Evolutionary conservation across 1,140 invertebrate genomes (phyloP), one percentile per base, ranked within the genome.

Genomic region (Lepidurus arcticus): DNA sequence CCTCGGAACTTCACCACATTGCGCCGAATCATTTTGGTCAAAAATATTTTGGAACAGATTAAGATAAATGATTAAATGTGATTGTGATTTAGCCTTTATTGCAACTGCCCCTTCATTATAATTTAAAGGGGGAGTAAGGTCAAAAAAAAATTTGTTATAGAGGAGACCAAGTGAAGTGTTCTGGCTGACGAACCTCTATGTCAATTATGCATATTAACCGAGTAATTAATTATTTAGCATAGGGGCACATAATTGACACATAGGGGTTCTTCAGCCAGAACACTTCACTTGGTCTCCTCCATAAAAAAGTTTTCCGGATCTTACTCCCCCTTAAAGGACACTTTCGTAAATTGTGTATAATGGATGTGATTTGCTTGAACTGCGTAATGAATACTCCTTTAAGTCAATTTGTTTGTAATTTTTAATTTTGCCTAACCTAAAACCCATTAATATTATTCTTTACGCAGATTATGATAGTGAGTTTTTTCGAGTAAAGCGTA

Each of bases 41-140:
- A 87, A 97, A 96, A 87, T 98, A 98, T 87, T 99, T 99, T 90
- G 97, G 97, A 82, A 98, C 96, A 80, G 96, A 98, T 87, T 98
- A 90, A 91, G 8, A 16, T 1, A 7, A 13, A 65, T 16, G 53
- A 7, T n/a, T 13, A 11, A 13, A 65, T 7, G 1, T n/a, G 21
- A 13, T 13, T 4, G 13, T 21, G 9, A 65, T 65, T 16, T 65
- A 65, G 53, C 8, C 53, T 65, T n/a, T n/a, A n/a, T n/a, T 16
- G 13, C 53, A 65, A 65, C 13, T 65, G 21, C 21, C 9, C 21
- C 16, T 47, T 65, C 7, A 13, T 65, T 65, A 7, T 7, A 21
- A 65, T n/a, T 65, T 65, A 65, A 34, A 34, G 9, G 53, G 24
- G 24, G 24, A 24, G 24, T 24, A 24, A 24, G 24, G 24, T 24